Base-by-base conservation (phyloP, 2,888 invertebrate species). In the Apotomis capreana region DNA sequence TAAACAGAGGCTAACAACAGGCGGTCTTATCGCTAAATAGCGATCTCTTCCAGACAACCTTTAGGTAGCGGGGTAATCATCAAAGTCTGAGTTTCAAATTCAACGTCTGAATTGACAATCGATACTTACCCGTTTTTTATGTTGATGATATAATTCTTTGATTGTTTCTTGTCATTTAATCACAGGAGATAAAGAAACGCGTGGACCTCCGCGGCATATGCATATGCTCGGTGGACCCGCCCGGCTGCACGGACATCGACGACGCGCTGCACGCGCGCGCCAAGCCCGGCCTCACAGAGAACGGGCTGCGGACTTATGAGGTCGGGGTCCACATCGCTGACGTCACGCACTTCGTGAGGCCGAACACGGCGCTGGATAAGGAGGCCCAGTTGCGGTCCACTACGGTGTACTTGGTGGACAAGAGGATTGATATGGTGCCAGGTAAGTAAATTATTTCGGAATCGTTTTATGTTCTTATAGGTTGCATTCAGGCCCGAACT, bases 221-320 rank as follows among this genome's bases (percentile, higher is more conserved):
- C 81, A 95, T 99, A 58, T 99, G 99, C 83, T 99, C 98, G 0
- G 99, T 99, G 0, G 99, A 99, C 94, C 99, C 99, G 3, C 98
- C 98, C 0, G 99, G 99, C 0, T 99, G 99, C 87, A 99, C 99
- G 0, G 99, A 99, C 87, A 99, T 99, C 76, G 99, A 99, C 85
- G 99, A 99, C 88, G 99, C 99, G 0, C 90, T 99, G 2, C 99
- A 99, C 89, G 99, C 98, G 80, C 94, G 96, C 26, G 90, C 94
- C 54, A 88, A 98, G 36, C 93, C 94, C 0, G 96, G 96, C 82
- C 96, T 52, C 12, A 84, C 87, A 0, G 26, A 69, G 0, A 79
- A 83, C 57, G 90, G 88, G 0, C 81, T 87, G 2, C 74, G 75
- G n/a, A 82, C 76, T 49, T 91, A 84, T 81, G 87, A 96, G 87